A percentile compares a stretch with the other conserved stretches of the same genome.
Conservation (phyloP, 1,140 invertebrate species). For the Sweltsa coloradensis region DNA sequence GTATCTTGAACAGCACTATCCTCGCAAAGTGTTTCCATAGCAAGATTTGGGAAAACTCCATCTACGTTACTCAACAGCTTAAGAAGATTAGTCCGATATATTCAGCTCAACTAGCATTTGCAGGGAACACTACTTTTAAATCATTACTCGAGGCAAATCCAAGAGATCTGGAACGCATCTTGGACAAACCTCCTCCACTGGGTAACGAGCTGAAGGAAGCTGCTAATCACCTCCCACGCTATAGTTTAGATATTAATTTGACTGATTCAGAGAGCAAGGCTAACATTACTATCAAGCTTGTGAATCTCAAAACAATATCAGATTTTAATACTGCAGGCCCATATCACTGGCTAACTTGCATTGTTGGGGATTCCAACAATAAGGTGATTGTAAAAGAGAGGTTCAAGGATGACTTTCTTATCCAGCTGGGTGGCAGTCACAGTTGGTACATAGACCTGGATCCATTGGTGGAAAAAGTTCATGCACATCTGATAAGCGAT, state of each 20-base stretch:
- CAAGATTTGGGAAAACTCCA: slow-evolving; percentile 63
- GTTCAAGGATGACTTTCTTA: neutral
- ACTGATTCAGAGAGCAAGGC: neutral
- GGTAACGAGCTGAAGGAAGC: slow-evolving; percentile 23
- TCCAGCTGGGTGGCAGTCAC: neutral
- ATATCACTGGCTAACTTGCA: slow-evolving; percentile 22
- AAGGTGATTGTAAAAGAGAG: slow-evolving; percentile 11
- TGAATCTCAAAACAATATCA: slow-evolving; percentile 9
- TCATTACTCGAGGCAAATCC: slow-evolving; percentile 51
- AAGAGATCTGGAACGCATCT: slow-evolving; percentile 52
- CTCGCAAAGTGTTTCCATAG: slow-evolving; percentile 52
- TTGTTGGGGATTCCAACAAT: slow-evolving; percentile 37
- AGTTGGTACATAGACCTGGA: neutral
- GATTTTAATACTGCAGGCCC: slow-evolving; percentile 8
- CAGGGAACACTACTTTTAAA: slow-evolving; percentile 52
- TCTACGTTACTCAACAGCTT: slow-evolving; percentile 53
- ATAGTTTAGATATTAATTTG: slow-evolving; percentile 14
- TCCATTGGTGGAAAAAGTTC: neutral
- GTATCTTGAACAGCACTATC: slow-evolving; percentile 41
- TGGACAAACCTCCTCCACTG: slow-evolving; percentile 23
- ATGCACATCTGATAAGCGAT: slow-evolving; percentile 6
- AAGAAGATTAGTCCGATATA: slow-evolving; percentile 53
- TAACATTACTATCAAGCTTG: slow-evolving; percentile 5
- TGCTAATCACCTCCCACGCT: slow-evolving; percentile 20
- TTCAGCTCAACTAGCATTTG: slow-evolving; percentile 46